These are phyloP conservation scores for Volucella inflata DNA, from an alignment of 2,888 invertebrate genomes.

Conservation along the genomic window DNA sequence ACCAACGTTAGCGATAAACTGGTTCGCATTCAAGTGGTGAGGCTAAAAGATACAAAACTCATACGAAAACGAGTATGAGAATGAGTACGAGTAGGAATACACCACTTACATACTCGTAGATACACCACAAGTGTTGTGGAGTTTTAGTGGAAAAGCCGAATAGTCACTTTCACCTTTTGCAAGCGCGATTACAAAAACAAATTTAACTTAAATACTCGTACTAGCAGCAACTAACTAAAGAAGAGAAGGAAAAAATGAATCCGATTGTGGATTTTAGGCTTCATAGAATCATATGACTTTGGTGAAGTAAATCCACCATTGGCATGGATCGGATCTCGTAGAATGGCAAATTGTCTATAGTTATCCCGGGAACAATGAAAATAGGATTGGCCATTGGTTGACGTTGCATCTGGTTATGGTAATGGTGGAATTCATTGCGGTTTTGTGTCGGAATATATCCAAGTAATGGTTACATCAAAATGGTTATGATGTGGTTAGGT, in stretches of 20 bases:
- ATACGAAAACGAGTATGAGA: constrained; percentile 1
- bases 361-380: constrained; percentile 30
- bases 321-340: background rate
- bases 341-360: background rate
- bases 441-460: constrained; percentile 6
- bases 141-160: constrained; percentile 3
- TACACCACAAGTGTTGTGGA: constrained; percentile 2
- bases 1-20: constrained; percentile 22
- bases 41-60: background rate
- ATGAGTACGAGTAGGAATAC: background rate
- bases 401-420: background rate
- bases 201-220: too few species aligned
- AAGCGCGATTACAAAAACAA: background rate
- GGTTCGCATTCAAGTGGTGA: constrained; percentile 48
- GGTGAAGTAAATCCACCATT: constrained; percentile 21
- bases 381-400: background rate
- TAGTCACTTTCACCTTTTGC: constrained; percentile 67
- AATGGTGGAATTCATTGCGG: constrained; percentile 10
- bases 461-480: constrained; percentile 21
- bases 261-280: background rate
- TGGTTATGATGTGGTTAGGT: constrained; percentile 31
- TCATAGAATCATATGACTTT: background rate
- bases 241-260: constrained; percentile 16
- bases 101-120: constrained; percentile 7
- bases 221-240: background rate